A percentile compares a stretch with the other conserved stretches of the same genome.
Conservation (phyloP, 2,113 vertebrate genomes). For the cat (Felis catus) region F.catus_Fca126_mat1.0 CM031418.1:61431001-61431500, state of each 20-base stretch:
- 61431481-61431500: background rate
- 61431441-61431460: background rate
- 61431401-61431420: background rate
- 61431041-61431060: background rate
- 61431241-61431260: background rate
- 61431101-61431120: background rate
- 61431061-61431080: background rate
- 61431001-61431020: background rate
- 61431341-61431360: background rate
- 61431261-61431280: background rate
- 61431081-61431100: background rate
- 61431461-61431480: background rate
- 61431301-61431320: background rate
- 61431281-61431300: background rate
- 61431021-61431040: background rate
- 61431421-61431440: background rate
- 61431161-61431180: background rate
- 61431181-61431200: background rate
- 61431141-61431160: background rate
- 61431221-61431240: background rate
- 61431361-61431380: background rate
- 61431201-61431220: background rate
- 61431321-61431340: background rate
- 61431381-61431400: background rate
- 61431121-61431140: background rate